Base-by-base conservation (phyloP, 2,888 invertebrate genomes). In the Rhagonycha lutea region DNA sequence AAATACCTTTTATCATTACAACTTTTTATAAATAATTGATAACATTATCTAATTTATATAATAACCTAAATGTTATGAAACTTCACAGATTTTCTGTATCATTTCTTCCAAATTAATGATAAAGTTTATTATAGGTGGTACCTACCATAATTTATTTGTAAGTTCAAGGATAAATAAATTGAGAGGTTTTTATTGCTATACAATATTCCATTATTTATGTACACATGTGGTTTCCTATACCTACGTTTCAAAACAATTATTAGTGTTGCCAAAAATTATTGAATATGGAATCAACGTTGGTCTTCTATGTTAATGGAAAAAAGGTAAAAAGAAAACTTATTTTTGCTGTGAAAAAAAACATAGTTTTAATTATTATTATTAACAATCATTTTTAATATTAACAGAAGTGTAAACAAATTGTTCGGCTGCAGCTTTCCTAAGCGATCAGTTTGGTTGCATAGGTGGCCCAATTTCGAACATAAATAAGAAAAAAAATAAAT, bases 241-340 rank as follows among this genome's bases (percentile, higher is more conserved):
- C 3, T 11, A 12, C 12, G 3, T 11, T 29, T 29, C 0, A 29
- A 32, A 32, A 4, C 12, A 4, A 47, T 18, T 18, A 47, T 47
- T n/a, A n/a, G 0, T 47, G n/a, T n/a, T n/a, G 7, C 7, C 7
- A 47, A n/a, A 47, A 47, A 47, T 47, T 47, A 65, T 24, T 26
- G 9, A 11, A 18, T 24, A 65, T 65, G 63, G 32, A 67, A 62
- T 61, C 70, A 5, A 61, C 4, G 9, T 18, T 79, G 14, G 68
- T 79, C 26, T 79, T 79, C 72, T 76, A 73, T 69, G 73, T 76
- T n/a, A 90, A 90, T 81, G 90, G 90, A 29, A 87, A 87, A 72
- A 76, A 73, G 63, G 73, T 73, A 72, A 68, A 0, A 26, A 60
- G 26, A 14, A 61, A 29, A 14, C 3, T 72, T n/a, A n/a, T 60